Evolutionary conservation across 2,888 invertebrate species (phyloP), one percentile per base, ranked within the genome.

Genomic region (Phengaris alcon): DNA sequence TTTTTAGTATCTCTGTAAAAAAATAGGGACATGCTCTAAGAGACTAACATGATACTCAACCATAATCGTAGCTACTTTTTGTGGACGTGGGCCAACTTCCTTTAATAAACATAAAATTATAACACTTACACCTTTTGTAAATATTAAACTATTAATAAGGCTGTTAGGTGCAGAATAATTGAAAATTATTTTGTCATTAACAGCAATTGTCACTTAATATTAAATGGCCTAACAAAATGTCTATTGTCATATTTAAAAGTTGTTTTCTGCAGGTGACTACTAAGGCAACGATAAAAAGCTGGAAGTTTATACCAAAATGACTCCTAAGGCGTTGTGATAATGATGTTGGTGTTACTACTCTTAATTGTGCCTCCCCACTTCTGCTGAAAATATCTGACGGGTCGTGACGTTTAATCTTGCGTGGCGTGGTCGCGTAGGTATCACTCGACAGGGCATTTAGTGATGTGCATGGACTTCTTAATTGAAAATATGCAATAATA

Each of bases 361-460:
- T 13, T 72, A 72, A 72, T 72, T 72, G 51, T 54, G 76, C 76
- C 75, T 79, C 78, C 81, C 80, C 81, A 81, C 80, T 82, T 82
- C 82, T 84, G 83, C 80, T 82, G 80, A 83, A 82, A 84, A 82
- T 86, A 84, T 83, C 83, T 82, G 90, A 90, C 89, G 91, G 90
- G 88, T 90, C 88, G 90, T 93, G 93, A 93, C 93, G 90, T 93
- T 93, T 93, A 93, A 93, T 93, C 92, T 93, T 91, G 91, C 91
- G 91, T 91, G 88, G 86, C 90, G 87, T 89, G 88, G 87, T 86
- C 86, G 88, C 90, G 91, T 90, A 77, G 81, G 79, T 82, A 90
- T 91, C 93, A 91, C 88, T 90, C 83, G 90, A 86, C 87, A 84
- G 83, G 84, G 85, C 81, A 78, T 77, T 75, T 86, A 90, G 87